Conservation (phyloP, 2,113 vertebrate genomes). For the Spea multiplicata region DNA sequence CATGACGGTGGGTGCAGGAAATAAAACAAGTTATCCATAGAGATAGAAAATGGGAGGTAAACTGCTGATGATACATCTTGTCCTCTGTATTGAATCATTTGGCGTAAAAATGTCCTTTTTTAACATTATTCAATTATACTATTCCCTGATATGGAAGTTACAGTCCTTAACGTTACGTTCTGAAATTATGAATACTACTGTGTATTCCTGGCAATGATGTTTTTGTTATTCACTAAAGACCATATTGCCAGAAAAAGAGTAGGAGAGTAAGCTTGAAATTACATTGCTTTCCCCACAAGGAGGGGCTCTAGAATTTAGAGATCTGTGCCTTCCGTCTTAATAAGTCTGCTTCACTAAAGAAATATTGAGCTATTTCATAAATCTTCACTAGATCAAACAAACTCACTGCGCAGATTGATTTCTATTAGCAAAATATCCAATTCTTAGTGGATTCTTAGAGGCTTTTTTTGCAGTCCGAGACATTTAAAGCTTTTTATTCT, state of each 20-base stretch:
- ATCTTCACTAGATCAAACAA: neutral
- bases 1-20: no score
- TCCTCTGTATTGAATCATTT: no score
- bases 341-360: neutral
- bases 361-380: neutral
- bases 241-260: neutral
- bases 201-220: neutral
- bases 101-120: no score
- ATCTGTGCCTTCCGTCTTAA: neutral
- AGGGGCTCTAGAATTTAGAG: neutral
- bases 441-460: neutral
- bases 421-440: constrained; percentile 5
- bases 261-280: neutral
- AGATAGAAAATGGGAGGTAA: no score
- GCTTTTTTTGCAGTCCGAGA: no score
- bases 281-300: neutral
- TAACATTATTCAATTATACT: no score
- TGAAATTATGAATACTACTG: no score
- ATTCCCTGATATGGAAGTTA: no score
- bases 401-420: neutral
- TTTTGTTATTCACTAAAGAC: neutral
- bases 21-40: no score
- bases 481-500: neutral
- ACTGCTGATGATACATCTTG: no score
- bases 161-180: no score